phyloP scores from a whole-genome alignment of 2,888 invertebrate species.

The Aphodius sticticus region DNA sequence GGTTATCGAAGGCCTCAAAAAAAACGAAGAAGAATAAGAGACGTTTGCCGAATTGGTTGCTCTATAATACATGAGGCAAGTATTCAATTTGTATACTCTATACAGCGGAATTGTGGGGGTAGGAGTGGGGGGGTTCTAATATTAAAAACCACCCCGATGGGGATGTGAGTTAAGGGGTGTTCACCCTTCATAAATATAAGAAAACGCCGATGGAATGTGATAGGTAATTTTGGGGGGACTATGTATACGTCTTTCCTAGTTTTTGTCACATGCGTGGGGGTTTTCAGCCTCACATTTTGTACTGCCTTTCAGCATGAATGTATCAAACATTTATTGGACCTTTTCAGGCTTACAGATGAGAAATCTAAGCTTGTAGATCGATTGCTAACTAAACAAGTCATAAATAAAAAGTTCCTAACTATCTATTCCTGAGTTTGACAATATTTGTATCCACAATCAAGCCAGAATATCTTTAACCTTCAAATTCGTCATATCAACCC shows the following conservation, averaged over 20 bases:
- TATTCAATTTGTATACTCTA: neutral
- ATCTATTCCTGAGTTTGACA: too few relatives aligned
- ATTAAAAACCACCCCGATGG: neutral
- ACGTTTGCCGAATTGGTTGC: neutral
- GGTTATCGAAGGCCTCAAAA: neutral
- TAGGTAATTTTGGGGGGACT: neutral
- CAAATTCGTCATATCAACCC: neutral
- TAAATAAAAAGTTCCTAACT: too few relatives aligned
- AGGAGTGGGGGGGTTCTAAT: neutral
- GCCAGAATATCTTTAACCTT: neutral
- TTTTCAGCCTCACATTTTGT: too few relatives aligned
- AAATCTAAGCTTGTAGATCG: too few relatives aligned
- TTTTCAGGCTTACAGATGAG: too few relatives aligned
- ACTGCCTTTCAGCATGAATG: too few relatives aligned
- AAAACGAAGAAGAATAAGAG: neutral
- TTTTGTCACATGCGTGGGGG: neutral
- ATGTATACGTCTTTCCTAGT: neutral
- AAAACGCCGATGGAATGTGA: neutral
- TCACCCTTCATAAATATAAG: neutral
- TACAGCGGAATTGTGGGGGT: neutral
- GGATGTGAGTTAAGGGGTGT: neutral
- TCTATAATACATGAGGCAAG: neutral
- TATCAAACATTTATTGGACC: too few relatives aligned
- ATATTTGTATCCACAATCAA: neutral
- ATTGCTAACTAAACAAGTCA: too few relatives aligned